Evolutionary conservation across 2,888 invertebrate species (phyloP), one percentile per base, ranked within the genome.

Genomic region (Pammene fasciana): DNA sequence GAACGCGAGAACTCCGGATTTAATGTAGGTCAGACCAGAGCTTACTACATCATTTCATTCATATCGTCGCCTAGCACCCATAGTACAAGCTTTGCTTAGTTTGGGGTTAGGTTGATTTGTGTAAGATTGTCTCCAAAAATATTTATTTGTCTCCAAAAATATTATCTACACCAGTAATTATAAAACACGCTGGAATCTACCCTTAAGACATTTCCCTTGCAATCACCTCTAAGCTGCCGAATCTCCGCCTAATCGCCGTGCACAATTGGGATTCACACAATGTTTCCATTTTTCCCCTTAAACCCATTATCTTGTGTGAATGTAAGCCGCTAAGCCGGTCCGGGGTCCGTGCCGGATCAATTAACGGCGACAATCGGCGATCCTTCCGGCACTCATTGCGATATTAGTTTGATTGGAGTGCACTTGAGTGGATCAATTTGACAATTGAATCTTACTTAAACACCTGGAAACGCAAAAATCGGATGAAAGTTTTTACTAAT

Each of bases 281-380:
- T 70, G 65, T 70, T 60, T 56, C 66, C 50, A 66, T 70, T 65
- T 56, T 50, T 43, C 54, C 64, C 59, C 60, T 34, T 36, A 56
- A 38, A 54, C 70, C 57, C 16, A 66, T 70, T 70, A 60, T 41
- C 34, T 59, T 43, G 67, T 46, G 66, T 67, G 66, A 59, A 60
- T 67, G 59, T 52, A 60, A 65, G 65, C 56, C 48, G 57, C 52
- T 66, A 66, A 66, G 48, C 57, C 65, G 60, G 52, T 13, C 45
- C 26, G 8, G 52, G 43, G 54, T 0, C 54, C 26, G 26, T 8
- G 41, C 56, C 18, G 57, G 57, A 60, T 60, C 67, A 60, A 67
- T 60, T 60, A 67, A 54, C 67, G 50, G 52, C 34, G 11, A 65
- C 65, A 52, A 52, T 59, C 52, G 52, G 52, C 16, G 26, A 57